Conservation (phyloP, 2,797 vertebrate genomes). For the Eulemur albifrons region DNA sequence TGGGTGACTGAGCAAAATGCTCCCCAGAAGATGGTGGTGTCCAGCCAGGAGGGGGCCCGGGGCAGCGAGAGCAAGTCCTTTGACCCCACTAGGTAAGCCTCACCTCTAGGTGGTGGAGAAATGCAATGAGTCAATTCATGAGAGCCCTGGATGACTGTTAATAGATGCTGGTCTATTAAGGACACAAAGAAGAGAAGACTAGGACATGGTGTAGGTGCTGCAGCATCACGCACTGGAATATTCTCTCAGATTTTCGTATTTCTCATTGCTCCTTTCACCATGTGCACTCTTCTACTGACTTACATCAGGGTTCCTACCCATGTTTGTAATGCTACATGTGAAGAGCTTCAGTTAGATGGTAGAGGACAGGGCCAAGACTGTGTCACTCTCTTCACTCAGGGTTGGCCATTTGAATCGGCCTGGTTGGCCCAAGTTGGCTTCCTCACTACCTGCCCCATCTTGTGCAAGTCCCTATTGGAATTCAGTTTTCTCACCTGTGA, state of each 20-base stretch:
- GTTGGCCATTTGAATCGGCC: neutral
- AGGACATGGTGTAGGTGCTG: neutral
- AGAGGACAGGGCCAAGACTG: neutral
- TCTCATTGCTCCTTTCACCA: neutral
- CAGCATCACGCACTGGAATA: too few relatives aligned
- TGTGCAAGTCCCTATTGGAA: neutral
- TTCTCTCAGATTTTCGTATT: neutral
- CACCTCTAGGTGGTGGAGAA: neutral
- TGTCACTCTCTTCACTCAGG: neutral
- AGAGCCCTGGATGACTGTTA: neutral
- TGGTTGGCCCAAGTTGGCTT: neutral
- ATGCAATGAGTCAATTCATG: neutral
- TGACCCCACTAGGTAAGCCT: constrained; percentile 26
- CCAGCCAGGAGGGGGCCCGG: neutral
- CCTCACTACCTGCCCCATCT: neutral
- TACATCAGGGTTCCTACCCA: neutral
- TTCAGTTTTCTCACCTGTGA: neutral
- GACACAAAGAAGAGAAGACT: neutral
- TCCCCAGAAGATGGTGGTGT: constrained; percentile 45
- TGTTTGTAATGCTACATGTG: neutral
- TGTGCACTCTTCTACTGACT: neutral
- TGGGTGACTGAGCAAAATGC: constrained; percentile 36
- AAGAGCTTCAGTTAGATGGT: neutral
- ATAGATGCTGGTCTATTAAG: neutral
- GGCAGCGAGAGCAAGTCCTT: neutral